Conservation (phyloP, 2,797 vertebrate genomes). For the Acanthopagrus latus region DNA sequence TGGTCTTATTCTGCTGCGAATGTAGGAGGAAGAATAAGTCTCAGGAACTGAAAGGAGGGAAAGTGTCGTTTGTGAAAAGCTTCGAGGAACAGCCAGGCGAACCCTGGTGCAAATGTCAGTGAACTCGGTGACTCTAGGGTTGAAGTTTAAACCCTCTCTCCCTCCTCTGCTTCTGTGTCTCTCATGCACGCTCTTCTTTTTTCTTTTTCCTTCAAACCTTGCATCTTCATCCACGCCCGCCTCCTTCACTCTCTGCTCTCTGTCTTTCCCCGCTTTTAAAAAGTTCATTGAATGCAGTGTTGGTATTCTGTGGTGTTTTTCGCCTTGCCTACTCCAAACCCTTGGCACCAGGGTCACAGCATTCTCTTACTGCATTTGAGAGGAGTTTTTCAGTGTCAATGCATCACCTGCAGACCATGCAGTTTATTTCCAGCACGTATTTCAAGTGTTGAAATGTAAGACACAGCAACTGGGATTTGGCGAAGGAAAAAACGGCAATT, state of each 20-base stretch:
- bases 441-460: constrained; percentile 37
- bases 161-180: constrained; percentile 41
- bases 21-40: constrained; percentile 66
- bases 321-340: constrained; percentile 45
- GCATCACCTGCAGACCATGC: constrained; percentile 39
- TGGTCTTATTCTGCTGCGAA: constrained; percentile 62
- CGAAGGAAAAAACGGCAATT: constrained; percentile 42
- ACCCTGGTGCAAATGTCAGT: constrained; percentile 85
- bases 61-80: constrained; percentile 73
- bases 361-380: constrained; percentile 40
- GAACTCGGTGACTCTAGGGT: constrained; percentile 81
- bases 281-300: constrained; percentile 63
- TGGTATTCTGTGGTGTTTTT: constrained; percentile 61
- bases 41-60: constrained; percentile 65
- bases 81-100: constrained; percentile 69
- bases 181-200: constrained; percentile 32
- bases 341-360: constrained; percentile 53
- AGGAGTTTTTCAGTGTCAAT: constrained; percentile 33
- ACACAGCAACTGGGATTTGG: constrained; percentile 15
- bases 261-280: constrained; percentile 61
- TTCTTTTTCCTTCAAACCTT: constrained; percentile 54
- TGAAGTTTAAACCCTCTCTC: constrained; percentile 77
- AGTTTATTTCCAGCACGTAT: constrained; percentile 40
- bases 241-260: constrained; percentile 47
- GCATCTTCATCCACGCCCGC: constrained; percentile 47